Base-by-base conservation (phyloP, 2,113 vertebrate species). In the Pluvialis apricaria region DNA sequence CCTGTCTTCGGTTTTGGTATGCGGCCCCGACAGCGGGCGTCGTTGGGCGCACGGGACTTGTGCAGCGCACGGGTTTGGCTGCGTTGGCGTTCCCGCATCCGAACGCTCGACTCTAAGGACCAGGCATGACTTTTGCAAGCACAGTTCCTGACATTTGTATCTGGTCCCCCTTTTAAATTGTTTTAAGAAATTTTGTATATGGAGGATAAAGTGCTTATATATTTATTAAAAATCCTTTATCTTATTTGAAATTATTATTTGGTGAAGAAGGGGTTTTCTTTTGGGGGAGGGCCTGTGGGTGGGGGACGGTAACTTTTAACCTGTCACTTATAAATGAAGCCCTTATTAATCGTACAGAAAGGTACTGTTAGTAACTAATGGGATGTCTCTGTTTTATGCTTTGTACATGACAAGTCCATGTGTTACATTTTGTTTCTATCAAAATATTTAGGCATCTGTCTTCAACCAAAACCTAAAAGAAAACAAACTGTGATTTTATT, bases 221-320 rank as follows among this genome's bases (percentile, higher is more conserved):
- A 98, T 98, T 98, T 98, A 98, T 98, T 98, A 97, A 98, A 98
- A 97, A 97, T 98, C 96, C 94, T 98, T 98, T 98, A 98, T 98
- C 97, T 98, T 98, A 98, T 98, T 98, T 97, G 97, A 98, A 97
- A 97, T 98, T 97, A 98, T 98, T 98, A 98, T 98, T 98, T 98
- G 98, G 96, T 97, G 97, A 98, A 97, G 96, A 97, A 96, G 90
- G 94, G 97, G 96, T 98, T 97, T 96, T 92, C 62, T 82, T 97
- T 97, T 69, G 86, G 97, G 96, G 97, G 97, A 88, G 97, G 96
- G 95, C 60, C 91, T 31, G 96, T 16, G 94, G 88, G 94, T 49
- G 95, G 69, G 95, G 60, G 80, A n/a, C 83, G 51, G 96, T 96
- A 82, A 94, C 94, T 92, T 96, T 95, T 90, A 96, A 97, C 87